Percentiles rank a stretch among this genome's conserved stretches.
Conservation (phyloP, 2,797 vertebrate genomes). For the Pachyuromys duprasi region DNA sequence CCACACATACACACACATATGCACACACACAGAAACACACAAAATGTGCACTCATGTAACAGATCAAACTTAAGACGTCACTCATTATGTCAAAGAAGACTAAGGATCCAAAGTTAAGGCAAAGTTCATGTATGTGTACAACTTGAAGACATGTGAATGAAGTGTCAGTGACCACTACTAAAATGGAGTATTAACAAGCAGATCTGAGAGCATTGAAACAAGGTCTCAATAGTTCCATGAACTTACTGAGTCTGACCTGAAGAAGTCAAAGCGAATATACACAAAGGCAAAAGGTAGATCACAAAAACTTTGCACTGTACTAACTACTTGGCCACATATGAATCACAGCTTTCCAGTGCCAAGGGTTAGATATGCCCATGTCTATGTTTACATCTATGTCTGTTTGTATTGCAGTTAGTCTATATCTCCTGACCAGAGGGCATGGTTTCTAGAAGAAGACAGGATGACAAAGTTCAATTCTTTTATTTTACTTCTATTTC, state of each 20-base stretch:
- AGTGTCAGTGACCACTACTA: background rate
- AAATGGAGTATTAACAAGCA: conserved; percentile 37
- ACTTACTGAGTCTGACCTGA: background rate
- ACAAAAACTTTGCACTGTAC: background rate
- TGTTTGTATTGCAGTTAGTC: background rate
- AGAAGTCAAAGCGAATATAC: conserved; percentile 36
- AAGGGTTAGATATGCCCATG: background rate
- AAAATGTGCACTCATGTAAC: background rate
- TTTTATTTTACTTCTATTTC: background rate
- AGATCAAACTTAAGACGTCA: background rate
- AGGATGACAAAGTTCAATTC: background rate
- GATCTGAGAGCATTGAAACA: conserved; percentile 10
- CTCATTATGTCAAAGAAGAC: background rate
- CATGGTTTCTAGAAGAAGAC: background rate
- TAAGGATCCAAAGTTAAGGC: background rate
- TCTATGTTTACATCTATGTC: background rate
- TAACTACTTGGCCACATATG: background rate
- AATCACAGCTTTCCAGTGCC: background rate
- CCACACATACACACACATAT: background rate
- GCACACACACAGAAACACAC: background rate
- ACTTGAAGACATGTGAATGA: background rate
- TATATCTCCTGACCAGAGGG: background rate
- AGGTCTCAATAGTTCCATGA: background rate
- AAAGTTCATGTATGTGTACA: background rate
- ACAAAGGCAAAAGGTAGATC: background rate